phyloP scores from a whole-genome alignment of 2,797 vertebrate species.

The Chaetophractus vellerosus region DNA sequence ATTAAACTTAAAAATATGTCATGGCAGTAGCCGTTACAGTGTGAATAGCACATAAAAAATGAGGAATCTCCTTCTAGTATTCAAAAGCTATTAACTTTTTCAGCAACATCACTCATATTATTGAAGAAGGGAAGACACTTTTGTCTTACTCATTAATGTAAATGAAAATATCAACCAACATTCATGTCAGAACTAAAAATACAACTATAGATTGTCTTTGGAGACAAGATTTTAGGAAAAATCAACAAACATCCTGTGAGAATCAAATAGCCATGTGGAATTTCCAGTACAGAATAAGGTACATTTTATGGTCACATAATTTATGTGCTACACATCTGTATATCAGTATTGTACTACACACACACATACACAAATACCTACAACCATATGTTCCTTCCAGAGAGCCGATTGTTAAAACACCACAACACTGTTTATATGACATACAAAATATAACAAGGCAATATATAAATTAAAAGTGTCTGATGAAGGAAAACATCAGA shows the following conservation, averaged over 20 bases:
- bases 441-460: not conserved
- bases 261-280: not conserved
- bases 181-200: constrained; percentile 9
- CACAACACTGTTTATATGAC: not conserved
- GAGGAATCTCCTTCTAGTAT: not conserved
- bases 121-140: not conserved
- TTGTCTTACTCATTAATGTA: not conserved
- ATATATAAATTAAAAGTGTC: constrained; percentile 5
- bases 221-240: not conserved
- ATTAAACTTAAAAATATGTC: not conserved
- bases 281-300: not conserved
- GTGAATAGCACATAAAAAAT: not conserved
- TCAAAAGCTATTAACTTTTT: not conserved
- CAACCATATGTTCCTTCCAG: not conserved
- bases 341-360: not conserved
- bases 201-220: not conserved
- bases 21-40: not conserved
- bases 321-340: not conserved
- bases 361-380: not conserved
- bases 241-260: not conserved
- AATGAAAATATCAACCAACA: not conserved
- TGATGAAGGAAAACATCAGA: not conserved
- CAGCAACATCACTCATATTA: not conserved
- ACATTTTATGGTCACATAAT: not conserved
- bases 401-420: not conserved